phyloP scores from a whole-genome alignment of 1,140 invertebrate genomes.

The fruit fly (Drosophila melanogaster) region DNA sequence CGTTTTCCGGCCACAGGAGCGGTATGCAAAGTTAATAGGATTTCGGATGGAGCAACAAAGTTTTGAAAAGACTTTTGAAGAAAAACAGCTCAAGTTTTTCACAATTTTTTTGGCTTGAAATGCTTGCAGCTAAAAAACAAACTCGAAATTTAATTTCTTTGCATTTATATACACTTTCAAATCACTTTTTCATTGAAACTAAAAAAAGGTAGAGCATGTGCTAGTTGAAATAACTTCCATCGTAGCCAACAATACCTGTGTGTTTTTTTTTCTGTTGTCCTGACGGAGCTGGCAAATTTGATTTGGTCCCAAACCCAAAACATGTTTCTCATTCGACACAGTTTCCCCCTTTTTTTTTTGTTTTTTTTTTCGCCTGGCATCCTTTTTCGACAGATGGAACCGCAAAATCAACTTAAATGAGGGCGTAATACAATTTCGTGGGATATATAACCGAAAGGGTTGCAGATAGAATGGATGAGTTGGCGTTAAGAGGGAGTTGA shows the following conservation, averaged over 20 bases:
- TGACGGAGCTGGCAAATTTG: conserved; percentile 28
- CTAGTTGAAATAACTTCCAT: neutral
- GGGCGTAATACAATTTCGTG: conserved; percentile 11
- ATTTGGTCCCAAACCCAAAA: conserved; percentile 32
- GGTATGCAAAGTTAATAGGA: neutral
- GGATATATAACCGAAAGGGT: conserved; percentile 7
- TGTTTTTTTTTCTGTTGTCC: conserved; percentile 4
- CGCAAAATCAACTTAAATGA: conserved; percentile 29
- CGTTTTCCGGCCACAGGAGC: no score
- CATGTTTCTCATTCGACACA: conserved; percentile 32
- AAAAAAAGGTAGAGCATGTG: neutral
- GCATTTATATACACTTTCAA: neutral
- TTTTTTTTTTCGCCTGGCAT: neutral
- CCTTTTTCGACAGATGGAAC: conserved; percentile 36
- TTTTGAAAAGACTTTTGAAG: neutral
- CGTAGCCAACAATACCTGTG: no score
- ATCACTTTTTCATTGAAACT: no score
- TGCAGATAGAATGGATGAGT: conserved; percentile 2
- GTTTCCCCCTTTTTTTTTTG: neutral
- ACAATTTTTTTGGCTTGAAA: neutral
- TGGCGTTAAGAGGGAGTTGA: neutral
- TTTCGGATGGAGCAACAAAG: neutral
- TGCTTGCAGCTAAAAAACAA: neutral
- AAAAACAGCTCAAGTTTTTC: neutral
- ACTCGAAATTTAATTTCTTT: neutral